Conservation (phyloP, 2,888 invertebrate species). For the Aradus depressus region DNA sequence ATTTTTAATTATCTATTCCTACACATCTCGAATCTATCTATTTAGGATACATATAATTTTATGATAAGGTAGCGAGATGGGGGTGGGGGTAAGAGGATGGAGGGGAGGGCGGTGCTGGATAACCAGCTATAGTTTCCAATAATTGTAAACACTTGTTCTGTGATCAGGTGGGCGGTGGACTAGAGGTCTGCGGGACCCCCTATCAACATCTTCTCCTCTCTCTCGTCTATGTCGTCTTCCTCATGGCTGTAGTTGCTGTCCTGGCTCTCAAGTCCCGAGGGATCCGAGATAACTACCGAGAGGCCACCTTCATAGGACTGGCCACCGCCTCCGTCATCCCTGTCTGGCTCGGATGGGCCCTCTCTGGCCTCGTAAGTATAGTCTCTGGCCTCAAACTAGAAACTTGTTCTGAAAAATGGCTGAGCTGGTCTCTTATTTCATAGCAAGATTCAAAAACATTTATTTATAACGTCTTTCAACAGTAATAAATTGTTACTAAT, state of each 20-base stretch:
- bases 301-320: conserved; percentile 83
- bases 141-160: too few relatives aligned
- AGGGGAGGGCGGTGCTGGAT: too few relatives aligned
- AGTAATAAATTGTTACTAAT: too few relatives aligned
- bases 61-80: not conserved
- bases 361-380: conserved; percentile 55
- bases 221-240: conserved; percentile 68
- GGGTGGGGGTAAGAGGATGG: too few relatives aligned
- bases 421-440: too few relatives aligned
- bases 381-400: too few relatives aligned
- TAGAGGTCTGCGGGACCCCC: conserved; percentile 48
- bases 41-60: not conserved
- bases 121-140: too few relatives aligned
- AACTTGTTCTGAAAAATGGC: too few relatives aligned
- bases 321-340: conserved; percentile 77
- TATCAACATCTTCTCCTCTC: conserved; percentile 64
- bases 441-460: too few relatives aligned
- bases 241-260: conserved; percentile 73
- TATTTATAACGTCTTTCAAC: too few relatives aligned
- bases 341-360: conserved; percentile 74
- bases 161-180: conserved; percentile 27
- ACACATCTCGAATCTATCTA: too few relatives aligned
- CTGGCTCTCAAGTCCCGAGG: conserved; percentile 75
- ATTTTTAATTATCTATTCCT: too few relatives aligned
- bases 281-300: conserved; percentile 85